Base-by-base conservation (phyloP, 2,888 invertebrate species). In the Orthosia gracilis region DNA sequence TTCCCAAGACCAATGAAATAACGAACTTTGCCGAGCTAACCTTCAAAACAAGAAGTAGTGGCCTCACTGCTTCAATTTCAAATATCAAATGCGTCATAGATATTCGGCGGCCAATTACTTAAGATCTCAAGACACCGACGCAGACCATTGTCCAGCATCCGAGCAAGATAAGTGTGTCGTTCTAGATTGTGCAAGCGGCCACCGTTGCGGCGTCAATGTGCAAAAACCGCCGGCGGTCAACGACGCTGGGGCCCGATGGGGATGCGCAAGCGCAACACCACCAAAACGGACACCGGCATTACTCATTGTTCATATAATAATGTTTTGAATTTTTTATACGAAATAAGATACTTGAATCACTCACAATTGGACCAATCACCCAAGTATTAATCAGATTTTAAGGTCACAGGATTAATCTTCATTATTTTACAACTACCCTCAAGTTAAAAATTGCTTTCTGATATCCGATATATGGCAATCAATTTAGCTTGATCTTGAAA, bases 201-300 rank as follows among this genome's bases (percentile, higher is more conserved):
- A 86, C 85, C 85, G 90, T 87, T 87, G 89, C 87, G 89, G 88
- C 87, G 87, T 88, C 86, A 89, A 88, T 89, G 91, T 91, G 94
- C 94, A 95, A 96, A 95, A 96, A 94, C 91, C 84, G 82, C 82
- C 86, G 82, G 82, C 94, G 95, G 95, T 95, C 96, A 95, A 87
- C 94, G 95, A 94, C 95, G 94, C 91, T 88, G 95, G 88, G 95
- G 95, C 96, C 95, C 93, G 90, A 87, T 89, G 94, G 94, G 94
- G 93, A 89, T 91, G 92, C 88, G 89, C 87, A 55, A 78, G 91
- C 87, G 89, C 87, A 69, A 79, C 85, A 89, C 90, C 89, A 90
- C 90, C 89, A 85, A 85, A 89, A 79, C 75, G 73, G 77, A 82
- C 83, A 80, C 76, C 68, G 68, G 58, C 81, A 80, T 84, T 83